These are phyloP conservation scores for Isoperla grammatica DNA, from an alignment of 2,888 invertebrate genomes.

Conservation along the genomic window DNA sequence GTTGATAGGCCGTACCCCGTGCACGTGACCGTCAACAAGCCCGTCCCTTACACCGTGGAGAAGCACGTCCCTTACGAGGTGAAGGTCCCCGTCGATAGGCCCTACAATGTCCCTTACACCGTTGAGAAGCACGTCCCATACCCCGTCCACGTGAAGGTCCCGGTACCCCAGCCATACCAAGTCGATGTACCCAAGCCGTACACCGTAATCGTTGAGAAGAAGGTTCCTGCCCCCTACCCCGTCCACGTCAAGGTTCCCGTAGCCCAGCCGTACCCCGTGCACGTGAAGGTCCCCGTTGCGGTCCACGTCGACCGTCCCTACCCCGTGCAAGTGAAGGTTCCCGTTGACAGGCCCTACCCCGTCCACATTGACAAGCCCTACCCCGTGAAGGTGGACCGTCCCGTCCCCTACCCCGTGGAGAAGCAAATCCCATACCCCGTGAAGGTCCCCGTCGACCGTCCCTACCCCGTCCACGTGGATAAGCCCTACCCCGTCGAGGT, in stretches of 20 bases:
- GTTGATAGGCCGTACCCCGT: slow-evolving; percentile 62
- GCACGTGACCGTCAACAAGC: slow-evolving; percentile 25
- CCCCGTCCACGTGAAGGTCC: slow-evolving; percentile 28
- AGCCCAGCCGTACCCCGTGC: slow-evolving; percentile 56
- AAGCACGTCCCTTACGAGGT: slow-evolving; percentile 59
- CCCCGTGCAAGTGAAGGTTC: slow-evolving; percentile 55
- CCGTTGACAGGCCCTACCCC: slow-evolving; percentile 64
- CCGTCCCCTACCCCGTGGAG: slow-evolving; percentile 57
- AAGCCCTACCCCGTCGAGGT: slow-evolving; percentile 56
- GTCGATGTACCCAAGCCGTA: slow-evolving; percentile 47
- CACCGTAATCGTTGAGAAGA: slow-evolving; percentile 55
- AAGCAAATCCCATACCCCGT: slow-evolving; percentile 60
- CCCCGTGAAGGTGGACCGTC: slow-evolving; percentile 40
- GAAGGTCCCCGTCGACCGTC: slow-evolving; percentile 62
- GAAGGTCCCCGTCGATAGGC: slow-evolving; percentile 64
- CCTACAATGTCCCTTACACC: slow-evolving; percentile 57
- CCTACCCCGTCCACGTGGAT: slow-evolving; percentile 59
- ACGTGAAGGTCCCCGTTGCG: slow-evolving; percentile 26
- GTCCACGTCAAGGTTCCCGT: slow-evolving; percentile 54
- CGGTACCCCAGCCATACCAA: slow-evolving; percentile 31
- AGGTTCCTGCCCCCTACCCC: slow-evolving; percentile 49
- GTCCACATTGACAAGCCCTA: slow-evolving; percentile 68
- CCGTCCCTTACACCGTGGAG: slow-evolving; percentile 29
- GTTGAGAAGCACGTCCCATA: slow-evolving; percentile 51
- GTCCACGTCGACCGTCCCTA: slow-evolving; percentile 26